These are phyloP conservation scores for Siderastrea siderea DNA, from an alignment of 92 coral and sea anemone genomes.

Conservation along the genomic window DNA sequence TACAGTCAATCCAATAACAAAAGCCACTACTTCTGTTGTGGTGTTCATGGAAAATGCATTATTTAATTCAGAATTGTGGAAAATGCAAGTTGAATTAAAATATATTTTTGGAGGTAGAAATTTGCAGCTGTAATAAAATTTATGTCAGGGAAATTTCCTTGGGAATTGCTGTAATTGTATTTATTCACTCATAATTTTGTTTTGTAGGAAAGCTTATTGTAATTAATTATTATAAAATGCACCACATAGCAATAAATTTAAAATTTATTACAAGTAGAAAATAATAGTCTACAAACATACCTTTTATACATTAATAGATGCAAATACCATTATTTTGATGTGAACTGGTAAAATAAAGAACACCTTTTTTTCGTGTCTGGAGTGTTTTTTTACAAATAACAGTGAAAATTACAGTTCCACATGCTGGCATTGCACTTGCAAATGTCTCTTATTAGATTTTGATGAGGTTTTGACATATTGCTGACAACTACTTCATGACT, in stretches of 20 bases:
- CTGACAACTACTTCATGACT: no score
- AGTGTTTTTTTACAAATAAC: neutral
- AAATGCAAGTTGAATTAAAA: neutral
- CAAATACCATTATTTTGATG: neutral
- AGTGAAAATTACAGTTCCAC: no score
- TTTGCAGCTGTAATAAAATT: neutral
- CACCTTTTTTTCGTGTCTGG: no score
- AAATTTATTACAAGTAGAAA: neutral
- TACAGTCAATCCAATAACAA: no score
- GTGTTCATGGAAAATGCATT: neutral
- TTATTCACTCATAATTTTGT: neutral
- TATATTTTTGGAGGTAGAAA: neutral
- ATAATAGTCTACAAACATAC: conserved; percentile 9
- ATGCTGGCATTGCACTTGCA: no score
- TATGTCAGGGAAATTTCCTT: neutral
- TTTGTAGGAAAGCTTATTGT: neutral
- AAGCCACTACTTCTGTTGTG: neutral
- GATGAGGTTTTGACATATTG: no score
- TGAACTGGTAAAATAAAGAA: neutral
- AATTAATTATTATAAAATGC: neutral
- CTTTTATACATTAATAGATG: neutral
- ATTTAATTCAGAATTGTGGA: neutral
- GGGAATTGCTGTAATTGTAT: neutral
- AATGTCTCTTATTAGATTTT: no score
- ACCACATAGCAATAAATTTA: neutral